Evolutionary conservation across 2,113 vertebrate genomes (phyloP), one percentile per base, ranked within the genome.

Genomic region (Cairina moschata): DNA sequence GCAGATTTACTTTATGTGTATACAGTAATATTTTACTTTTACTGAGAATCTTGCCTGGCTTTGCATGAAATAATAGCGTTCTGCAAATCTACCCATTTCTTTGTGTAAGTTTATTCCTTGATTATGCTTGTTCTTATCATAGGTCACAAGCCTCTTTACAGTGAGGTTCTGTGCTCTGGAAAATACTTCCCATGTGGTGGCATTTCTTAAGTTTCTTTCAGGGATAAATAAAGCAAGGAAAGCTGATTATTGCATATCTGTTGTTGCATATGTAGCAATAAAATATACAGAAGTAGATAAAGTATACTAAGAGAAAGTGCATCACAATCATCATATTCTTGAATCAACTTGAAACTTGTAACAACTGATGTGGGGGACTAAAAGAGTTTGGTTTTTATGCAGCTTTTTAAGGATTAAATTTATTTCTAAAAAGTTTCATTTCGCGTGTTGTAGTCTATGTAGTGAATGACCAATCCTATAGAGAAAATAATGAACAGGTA

Each of bases 91-190:
- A 67, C 18, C 3, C 28, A 31, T 48, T 76, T 75, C 32, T 74
- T 69, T 65, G 11, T 44, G 20, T 28, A 58, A 54, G 18, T 34
- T 73, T 60, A 25, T 83, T 78, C 34, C 48, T 34, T 31, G 34
- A 56, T 50, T 66, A 22, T 0, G 0, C 5, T 1, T 59, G 25
- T 17, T 66, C 29, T 55, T 55, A n/a, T 2, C 5, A 6, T 67
- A 22, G 5, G 71, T 73, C 31, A 54, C 13, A 74, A 46, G n/a
- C 40, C 28, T 38, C 40, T 80, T 83, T 36, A 21, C 29, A 66
- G 36, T 60, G 54, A 76, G 23, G 38, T 62, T 72, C 52, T 46
- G n/a, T 65, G 31, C 28, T 85, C 48, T 52, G 38, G 54, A 15
- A 88, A 80, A 8, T 34, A 68, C 9, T 59, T 88, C 25, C 60